Base-by-base conservation (phyloP, 2,888 invertebrate genomes). In the Callyntrura sp. region DNA sequence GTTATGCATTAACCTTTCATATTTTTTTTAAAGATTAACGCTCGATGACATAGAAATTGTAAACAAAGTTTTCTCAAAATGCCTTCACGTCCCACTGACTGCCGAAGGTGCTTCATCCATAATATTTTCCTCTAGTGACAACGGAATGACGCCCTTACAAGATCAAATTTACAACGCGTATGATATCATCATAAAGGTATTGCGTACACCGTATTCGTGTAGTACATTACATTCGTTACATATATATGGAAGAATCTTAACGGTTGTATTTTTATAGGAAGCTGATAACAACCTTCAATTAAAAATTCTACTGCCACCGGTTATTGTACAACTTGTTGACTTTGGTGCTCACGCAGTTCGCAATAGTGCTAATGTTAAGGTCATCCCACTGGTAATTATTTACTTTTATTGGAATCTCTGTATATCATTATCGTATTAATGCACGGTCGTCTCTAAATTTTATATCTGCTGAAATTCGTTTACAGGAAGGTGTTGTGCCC, bases 71-170 rank as follows among this genome's bases (percentile, higher is more conserved):
- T 94, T 98, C 90, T 96, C 97, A 94, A 97, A 97, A 94, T 96
- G 97, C 17, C 96, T 98, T 28, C 96, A 96, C 84, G 97, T 98
- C 92, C 98, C 98, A 9, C 96, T 98, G 43, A 97, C 97, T 94
- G 96, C 96, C 6, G 98, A 97, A 94, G 97, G 97, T 81, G 96
- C 97, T 28, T 97, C 97, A 9, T 97, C 97, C 94, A 96, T 98
- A 94, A 95, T 98, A 95, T 95, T 98, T 93, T 96, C 97, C 0
- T 96, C 97, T 79, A 96, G 97, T 78, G 98, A 98, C 94, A 96
- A 97, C 57, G 96, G 97, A 93, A 95, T 98, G 90, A 97, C 97
- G 0, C 97, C 97, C 9, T 95, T 98, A 88, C 98, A 98, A 94
- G 98, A 98, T 85, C 92, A 92, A 89, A 91, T 93, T 28, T 92